phyloP scores from a whole-genome alignment of 2,888 invertebrate genomes.

The Aricia artaxerxes region DNA sequence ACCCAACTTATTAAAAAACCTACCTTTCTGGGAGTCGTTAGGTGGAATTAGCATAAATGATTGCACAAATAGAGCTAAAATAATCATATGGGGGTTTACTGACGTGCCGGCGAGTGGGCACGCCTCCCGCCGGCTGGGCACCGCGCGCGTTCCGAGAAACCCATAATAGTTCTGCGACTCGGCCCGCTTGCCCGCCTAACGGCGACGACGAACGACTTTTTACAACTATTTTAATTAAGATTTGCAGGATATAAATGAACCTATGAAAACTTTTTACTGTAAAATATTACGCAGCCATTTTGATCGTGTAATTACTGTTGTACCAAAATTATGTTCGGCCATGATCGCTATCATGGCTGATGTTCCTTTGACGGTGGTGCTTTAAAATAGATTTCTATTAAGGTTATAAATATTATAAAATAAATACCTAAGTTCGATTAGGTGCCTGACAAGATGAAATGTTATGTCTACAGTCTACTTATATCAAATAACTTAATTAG shows the following conservation, averaged over 20 bases:
- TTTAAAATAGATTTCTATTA: too few relatives aligned
- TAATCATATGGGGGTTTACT: slow-evolving; percentile 26
- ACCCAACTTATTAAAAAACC: background rate
- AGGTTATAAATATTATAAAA: too few relatives aligned
- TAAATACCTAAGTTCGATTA: background rate
- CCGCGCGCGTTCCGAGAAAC: slow-evolving; percentile 62
- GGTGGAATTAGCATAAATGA: slow-evolving; percentile 11
- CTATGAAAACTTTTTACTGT: slow-evolving; percentile 1
- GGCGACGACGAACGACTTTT: slow-evolving; percentile 46
- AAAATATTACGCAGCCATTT: background rate
- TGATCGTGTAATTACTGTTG: background rate
- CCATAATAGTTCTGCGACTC: slow-evolving; percentile 64
- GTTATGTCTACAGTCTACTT: background rate
- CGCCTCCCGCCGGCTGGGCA: slow-evolving; percentile 64
- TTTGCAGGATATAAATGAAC: slow-evolving; percentile 25
- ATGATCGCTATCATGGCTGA: background rate
- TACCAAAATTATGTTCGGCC: background rate
- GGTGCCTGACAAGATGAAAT: background rate
- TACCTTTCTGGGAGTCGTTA: background rate
- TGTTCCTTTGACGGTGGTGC: background rate
- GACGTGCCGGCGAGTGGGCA: slow-evolving; percentile 40
- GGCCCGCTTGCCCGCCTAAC: slow-evolving; percentile 47
- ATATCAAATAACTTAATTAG: background rate
- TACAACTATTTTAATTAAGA: slow-evolving; percentile 34
- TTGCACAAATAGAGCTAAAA: slow-evolving; percentile 25